Evolutionary conservation across 1,140 invertebrate genomes (phyloP).

Genomic region (Drosophila oshimai): DNA sequence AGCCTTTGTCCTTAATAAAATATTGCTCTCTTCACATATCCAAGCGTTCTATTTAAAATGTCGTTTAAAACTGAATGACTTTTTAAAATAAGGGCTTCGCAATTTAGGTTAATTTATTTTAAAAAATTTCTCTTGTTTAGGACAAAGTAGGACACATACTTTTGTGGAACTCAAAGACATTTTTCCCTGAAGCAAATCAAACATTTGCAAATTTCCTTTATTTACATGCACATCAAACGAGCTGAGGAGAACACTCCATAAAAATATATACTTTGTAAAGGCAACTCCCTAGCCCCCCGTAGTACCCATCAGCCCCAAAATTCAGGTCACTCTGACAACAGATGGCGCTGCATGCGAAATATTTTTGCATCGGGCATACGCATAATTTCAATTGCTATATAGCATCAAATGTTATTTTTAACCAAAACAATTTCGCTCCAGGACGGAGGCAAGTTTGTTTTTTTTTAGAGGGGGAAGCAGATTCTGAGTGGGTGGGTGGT

Average conservation of each 20-base stretch:
- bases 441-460: constrained; percentile 7
- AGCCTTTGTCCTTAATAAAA: too few species aligned
- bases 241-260: constrained; percentile 13
- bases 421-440: constrained; percentile 48
- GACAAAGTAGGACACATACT: too few species aligned
- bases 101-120: too few species aligned
- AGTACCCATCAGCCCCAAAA: background rate
- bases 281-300: background rate
- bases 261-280: constrained; percentile 21
- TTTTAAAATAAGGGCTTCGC: too few species aligned
- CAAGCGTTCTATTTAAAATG: too few species aligned
- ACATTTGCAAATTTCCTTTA: background rate
- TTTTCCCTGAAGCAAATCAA: background rate
- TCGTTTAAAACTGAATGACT: too few species aligned
- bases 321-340: constrained; percentile 50
- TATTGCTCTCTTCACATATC: too few species aligned
- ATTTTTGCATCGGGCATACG: constrained; percentile 52
- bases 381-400: constrained; percentile 67
- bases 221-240: constrained; percentile 6
- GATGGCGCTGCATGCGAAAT: constrained; percentile 46
- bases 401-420: constrained; percentile 60
- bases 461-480: background rate
- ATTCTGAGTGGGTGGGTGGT: constrained; percentile 9
- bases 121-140: too few species aligned
- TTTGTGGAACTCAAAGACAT: too few species aligned